These are phyloP conservation scores for Neotoxoptera formosana DNA, from an alignment of 1,140 invertebrate genomes.

Conservation along the genomic window DNA sequence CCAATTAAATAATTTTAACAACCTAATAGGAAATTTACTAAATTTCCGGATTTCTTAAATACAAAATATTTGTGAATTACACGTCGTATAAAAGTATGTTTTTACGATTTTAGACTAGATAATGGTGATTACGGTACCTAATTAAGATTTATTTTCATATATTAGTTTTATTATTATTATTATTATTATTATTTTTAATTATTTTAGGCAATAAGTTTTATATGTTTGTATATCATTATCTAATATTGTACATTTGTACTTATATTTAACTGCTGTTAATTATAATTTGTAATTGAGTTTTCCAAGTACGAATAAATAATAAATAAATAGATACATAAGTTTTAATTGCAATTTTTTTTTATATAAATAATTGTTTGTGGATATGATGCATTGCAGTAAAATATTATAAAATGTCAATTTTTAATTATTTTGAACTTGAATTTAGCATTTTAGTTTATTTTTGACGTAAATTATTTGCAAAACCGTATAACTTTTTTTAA, in stretches of 20 bases:
- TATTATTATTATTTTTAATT: no score
- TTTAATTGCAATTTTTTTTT: background rate
- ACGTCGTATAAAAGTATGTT: background rate
- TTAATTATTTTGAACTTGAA: background rate
- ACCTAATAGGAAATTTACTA: background rate
- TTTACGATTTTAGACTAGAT: background rate
- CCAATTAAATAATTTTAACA: no score
- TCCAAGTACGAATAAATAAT: background rate
- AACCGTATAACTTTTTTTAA: background rate
- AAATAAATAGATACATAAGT: background rate
- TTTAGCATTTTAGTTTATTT: background rate
- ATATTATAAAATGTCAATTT: background rate
- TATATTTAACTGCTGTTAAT: background rate
- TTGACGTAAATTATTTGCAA: background rate
- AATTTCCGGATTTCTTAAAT: background rate
- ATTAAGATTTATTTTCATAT: background rate
- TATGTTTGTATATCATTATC: background rate
- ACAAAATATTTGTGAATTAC: background rate
- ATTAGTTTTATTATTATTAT: background rate
- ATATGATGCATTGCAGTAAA: background rate
- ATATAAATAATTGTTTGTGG: background rate
- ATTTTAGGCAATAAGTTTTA: background rate
- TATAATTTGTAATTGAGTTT: background rate
- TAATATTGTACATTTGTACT: no score
- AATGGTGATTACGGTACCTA: background rate